A percentile compares a stretch with the other conserved stretches of the same genome.
These are phyloP conservation scores for Tenthredo scrophulariae DNA, from an alignment of 2,888 invertebrate genomes.

Conservation along the genomic window DNA sequence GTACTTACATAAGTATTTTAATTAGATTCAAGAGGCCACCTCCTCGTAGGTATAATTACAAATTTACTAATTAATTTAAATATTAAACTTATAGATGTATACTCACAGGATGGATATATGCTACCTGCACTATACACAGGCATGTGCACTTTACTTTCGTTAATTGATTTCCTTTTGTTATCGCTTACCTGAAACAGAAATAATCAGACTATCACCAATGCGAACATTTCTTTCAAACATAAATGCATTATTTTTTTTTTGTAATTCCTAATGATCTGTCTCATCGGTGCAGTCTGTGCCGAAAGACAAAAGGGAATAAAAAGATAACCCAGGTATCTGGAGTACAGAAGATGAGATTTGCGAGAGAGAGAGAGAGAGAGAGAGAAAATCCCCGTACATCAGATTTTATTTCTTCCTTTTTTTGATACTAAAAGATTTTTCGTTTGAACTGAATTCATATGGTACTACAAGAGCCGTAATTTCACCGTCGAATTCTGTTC, in stretches of 20 bases:
- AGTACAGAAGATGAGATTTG: neutral
- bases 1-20: neutral
- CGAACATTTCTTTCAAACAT: neutral
- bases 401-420: neutral
- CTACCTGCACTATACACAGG: neutral
- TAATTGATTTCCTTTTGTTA: neutral
- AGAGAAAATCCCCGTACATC: no score
- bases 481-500: neutral
- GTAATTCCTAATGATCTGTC: neutral
- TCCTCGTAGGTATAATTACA: neutral
- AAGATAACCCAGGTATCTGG: no score
- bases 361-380: no score
- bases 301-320: neutral
- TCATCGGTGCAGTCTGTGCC: neutral
- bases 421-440: no score
- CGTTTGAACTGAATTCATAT: no score
- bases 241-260: neutral
- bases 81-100: neutral
- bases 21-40: neutral
- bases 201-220: neutral
- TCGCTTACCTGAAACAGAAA: conserved; percentile 47
- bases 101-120: neutral
- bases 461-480: no score
- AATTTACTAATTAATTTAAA: neutral
- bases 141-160: neutral